Evolutionary conservation across 1,140 invertebrate genomes (phyloP).

Genomic region (Rhagoletis pomonella): DNA sequence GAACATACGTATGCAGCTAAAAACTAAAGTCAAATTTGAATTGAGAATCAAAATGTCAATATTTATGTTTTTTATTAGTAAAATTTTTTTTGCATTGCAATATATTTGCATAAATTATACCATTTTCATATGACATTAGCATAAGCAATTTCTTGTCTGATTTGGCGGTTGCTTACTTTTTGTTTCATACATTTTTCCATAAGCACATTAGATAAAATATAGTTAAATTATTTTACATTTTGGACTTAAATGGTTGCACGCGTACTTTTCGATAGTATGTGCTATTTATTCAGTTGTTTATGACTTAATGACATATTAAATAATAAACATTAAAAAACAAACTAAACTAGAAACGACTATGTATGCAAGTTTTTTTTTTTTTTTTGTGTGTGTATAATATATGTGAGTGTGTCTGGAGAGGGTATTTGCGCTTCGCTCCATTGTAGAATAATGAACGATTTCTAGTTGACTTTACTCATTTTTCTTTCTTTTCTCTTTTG

Average conservation of each 20-base stretch:
- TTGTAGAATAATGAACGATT: background rate
- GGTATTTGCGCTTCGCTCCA: slow-evolving; percentile 23
- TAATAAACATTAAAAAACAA: slow-evolving; percentile 23
- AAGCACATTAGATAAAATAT: background rate
- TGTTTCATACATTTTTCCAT: background rate
- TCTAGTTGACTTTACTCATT: background rate
- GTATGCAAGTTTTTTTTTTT: background rate
- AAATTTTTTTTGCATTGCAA: background rate
- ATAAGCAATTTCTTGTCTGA: background rate
- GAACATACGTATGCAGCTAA: background rate
- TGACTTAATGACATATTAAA: slow-evolving; percentile 23
- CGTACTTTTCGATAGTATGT: background rate
- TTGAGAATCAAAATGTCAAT: background rate
- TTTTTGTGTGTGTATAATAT: background rate
- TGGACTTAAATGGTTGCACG: background rate
- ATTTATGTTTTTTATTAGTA: background rate
- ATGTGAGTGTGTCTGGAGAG: background rate
- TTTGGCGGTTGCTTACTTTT: background rate
- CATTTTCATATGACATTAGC: background rate
- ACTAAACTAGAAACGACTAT: slow-evolving; percentile 38
- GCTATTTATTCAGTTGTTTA: background rate
- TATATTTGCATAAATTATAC: background rate
- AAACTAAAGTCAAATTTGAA: slow-evolving; percentile 15
- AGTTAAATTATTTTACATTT: slow-evolving; percentile 12
- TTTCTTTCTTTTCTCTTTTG: no score